Conservation (phyloP, 2,888 invertebrate genomes). For the Sinelater perroti region DNA sequence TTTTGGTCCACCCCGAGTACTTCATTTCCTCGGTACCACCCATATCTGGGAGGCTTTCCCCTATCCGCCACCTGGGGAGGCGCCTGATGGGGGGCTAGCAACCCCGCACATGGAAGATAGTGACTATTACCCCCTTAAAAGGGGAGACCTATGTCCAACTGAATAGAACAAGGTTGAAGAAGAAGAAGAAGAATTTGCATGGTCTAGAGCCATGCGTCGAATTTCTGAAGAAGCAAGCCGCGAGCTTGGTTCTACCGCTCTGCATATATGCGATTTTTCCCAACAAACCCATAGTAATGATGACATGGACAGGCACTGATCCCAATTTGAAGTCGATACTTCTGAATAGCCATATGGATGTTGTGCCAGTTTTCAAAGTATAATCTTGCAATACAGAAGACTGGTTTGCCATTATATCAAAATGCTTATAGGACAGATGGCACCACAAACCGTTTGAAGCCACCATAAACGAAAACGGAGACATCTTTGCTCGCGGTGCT, state of each 20-base stretch:
- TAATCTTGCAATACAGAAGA: too few relatives aligned
- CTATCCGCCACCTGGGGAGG: too few relatives aligned
- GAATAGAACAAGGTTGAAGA: too few relatives aligned
- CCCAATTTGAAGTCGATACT: constrained; percentile 74
- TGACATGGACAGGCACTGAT: constrained; percentile 81
- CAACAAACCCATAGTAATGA: constrained; percentile 77
- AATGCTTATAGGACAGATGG: constrained; percentile 80
- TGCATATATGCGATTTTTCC: constrained; percentile 64
- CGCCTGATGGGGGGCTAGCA: too few relatives aligned
- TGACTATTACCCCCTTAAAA: too few relatives aligned
- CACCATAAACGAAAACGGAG: constrained; percentile 82
- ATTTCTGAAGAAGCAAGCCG: constrained; percentile 76
- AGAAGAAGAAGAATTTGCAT: too few relatives aligned
- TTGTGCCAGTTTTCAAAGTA: constrained; percentile 84
- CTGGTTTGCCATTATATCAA: constrained; percentile 36
- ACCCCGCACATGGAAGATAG: too few relatives aligned
- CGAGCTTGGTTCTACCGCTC: constrained; percentile 70
- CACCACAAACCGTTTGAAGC: constrained; percentile 88
- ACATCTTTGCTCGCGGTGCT: constrained; percentile 82
- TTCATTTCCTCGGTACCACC: too few relatives aligned
- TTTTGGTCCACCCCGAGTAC: too few relatives aligned
- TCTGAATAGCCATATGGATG: constrained; percentile 93
- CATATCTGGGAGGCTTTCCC: too few relatives aligned
- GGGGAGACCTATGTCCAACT: too few relatives aligned
- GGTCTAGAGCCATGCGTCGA: constrained; percentile 72